phyloP scores from a whole-genome alignment of 2,797 vertebrate genomes.

The Antrozous pallidus region DNA sequence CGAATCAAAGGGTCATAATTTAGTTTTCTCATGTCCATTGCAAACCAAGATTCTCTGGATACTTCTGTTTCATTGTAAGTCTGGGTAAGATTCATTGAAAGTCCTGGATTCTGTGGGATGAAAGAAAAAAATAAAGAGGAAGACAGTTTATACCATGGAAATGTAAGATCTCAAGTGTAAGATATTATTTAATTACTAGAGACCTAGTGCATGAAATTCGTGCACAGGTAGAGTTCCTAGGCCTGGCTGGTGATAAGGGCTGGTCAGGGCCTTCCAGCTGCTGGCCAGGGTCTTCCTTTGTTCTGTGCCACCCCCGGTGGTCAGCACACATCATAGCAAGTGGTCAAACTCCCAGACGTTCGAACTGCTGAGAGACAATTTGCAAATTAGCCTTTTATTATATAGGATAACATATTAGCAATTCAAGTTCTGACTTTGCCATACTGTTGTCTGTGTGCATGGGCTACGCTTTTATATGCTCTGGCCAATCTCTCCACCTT shows the following conservation, averaged over 20 bases:
- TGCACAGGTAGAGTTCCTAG: too few relatives aligned
- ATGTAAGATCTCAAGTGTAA: not conserved
- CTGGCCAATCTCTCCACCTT: not conserved
- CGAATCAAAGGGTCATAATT: not conserved
- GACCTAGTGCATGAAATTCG: too few relatives aligned
- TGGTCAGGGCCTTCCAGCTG: too few relatives aligned
- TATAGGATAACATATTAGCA: not conserved
- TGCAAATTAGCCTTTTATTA: too few relatives aligned
- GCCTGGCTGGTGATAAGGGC: too few relatives aligned
- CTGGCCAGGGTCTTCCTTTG: too few relatives aligned
- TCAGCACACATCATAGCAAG: too few relatives aligned
- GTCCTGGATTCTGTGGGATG: not conserved
- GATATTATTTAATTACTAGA: not conserved
- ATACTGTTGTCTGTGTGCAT: too few relatives aligned
- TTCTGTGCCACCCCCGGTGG: too few relatives aligned
- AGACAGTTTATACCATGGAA: not conserved
- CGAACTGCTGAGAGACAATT: too few relatives aligned
- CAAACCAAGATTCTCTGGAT: not conserved
- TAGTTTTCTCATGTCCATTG: not conserved
- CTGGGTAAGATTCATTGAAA: not conserved
- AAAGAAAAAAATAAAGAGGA: not conserved
- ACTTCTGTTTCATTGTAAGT: not conserved
- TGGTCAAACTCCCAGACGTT: too few relatives aligned
- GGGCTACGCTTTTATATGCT: too few relatives aligned
- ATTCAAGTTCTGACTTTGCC: not conserved